Base-by-base conservation (phyloP, 2,888 invertebrate genomes). In the Eucera pruinosa region DNA sequence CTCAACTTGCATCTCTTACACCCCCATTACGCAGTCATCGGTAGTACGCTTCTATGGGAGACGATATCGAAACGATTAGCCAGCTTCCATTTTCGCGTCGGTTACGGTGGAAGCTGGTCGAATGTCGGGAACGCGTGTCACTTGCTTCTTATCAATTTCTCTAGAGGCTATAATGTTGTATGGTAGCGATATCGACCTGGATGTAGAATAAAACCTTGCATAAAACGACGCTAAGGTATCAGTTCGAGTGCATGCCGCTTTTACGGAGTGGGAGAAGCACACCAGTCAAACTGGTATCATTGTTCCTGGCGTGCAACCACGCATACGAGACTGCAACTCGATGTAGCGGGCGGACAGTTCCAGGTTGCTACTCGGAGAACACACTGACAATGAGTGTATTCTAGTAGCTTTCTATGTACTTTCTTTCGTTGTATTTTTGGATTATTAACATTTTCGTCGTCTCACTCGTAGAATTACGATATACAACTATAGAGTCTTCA, bases 271-370 rank as follows among this genome's bases (percentile, higher is more conserved):
- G 86, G 87, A 85, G 88, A 87, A 85, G 79, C 83, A 80, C 88
- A 89, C 89, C 89, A 88, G 89, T 89, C 89, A 89, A 89, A 89
- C 89, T 87, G 89, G 89, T 89, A 89, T 89, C 89, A 89, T 89
- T 89, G 89, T 89, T 89, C 86, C 81, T 80, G 61, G 36, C 65
- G 68, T 67, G 70, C 80, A 69, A 78, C 78, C 39, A 77, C 66
- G 48, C 74, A 55, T 55, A n/a, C n/a, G 72, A 52, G 45, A 11
- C 13, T 58, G 57, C 43, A n/a, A 45, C 27, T 52, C 61, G 66
- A 66, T 66, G 62, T 54, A 52, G 11, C 43, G 73, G 54, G 30
- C 71, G 55, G 54, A 77, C 70, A 78, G 70, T 78, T 62, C 50
- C 20, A 25, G 61, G 27, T 48, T 41, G 41, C 45, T 43, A 52